Percentiles rank a stretch among this genome's conserved stretches.
phyloP scores from a whole-genome alignment of 2,113 vertebrate species.

The Macroglossus sobrinus region DNA sequence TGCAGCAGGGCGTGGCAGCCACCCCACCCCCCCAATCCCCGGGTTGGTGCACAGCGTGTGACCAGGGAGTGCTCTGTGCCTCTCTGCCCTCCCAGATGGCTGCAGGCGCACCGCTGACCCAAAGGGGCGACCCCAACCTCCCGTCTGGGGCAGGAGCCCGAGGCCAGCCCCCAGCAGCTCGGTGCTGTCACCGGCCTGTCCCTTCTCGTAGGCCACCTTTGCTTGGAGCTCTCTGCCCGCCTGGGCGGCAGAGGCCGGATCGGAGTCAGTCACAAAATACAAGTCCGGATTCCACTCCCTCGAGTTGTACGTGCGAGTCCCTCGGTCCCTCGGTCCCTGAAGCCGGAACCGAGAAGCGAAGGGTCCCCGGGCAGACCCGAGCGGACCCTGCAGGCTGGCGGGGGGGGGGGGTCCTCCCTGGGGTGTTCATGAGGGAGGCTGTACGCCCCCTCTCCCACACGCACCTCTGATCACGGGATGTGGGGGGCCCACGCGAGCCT shows the following conservation, averaged over 20 bases:
- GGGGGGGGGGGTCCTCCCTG: neutral
- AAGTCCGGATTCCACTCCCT: neutral
- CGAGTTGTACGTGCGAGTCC: neutral
- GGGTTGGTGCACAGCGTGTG: conserved; percentile 31
- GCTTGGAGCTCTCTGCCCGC: neutral
- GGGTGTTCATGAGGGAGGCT: no score
- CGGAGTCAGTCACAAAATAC: neutral
- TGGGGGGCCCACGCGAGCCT: neutral
- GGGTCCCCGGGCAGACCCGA: neutral
- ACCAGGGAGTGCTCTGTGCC: neutral
- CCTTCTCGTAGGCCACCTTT: neutral
- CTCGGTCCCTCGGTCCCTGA: neutral
- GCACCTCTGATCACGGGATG: neutral
- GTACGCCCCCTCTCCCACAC: neutral
- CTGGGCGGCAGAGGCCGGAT: neutral
- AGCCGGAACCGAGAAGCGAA: neutral
- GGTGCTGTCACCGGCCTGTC: neutral
- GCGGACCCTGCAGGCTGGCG: neutral
- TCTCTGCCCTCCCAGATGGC: neutral
- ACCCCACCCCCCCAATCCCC: no score
- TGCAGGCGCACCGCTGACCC: conserved; percentile 19
- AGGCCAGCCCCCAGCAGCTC: neutral
- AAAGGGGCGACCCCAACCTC: neutral
- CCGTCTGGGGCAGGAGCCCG: neutral
- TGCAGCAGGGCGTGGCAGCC: no score